Percentiles rank a stretch among this genome's conserved stretches.
These are phyloP conservation scores for Cremastobaeus sp. DNA, from an alignment of 2,888 invertebrate species.

Conservation along the genomic window DNA sequence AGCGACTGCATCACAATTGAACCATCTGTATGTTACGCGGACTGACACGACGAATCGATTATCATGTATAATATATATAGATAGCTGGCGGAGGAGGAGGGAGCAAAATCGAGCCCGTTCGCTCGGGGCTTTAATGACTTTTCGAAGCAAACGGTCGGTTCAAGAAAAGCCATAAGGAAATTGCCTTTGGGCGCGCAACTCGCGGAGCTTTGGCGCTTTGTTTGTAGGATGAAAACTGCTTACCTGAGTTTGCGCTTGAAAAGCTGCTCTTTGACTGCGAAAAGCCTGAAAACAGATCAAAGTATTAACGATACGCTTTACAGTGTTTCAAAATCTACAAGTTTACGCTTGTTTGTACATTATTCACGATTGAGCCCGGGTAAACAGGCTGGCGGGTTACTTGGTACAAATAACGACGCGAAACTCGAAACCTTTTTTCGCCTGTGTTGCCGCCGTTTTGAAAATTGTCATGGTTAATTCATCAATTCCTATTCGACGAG, in stretches of 20 bases:
- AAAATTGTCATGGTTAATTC: conserved; percentile 28
- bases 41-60: conserved; percentile 46
- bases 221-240: conserved; percentile 56
- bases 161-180: conserved; percentile 18
- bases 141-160: not conserved
- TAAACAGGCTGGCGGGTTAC: conserved; percentile 19
- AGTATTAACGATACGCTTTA: conserved; percentile 46
- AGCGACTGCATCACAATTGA: conserved; percentile 68
- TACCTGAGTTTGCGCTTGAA: conserved; percentile 74
- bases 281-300: conserved; percentile 70
- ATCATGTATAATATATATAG: conserved; percentile 43
- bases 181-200: not conserved
- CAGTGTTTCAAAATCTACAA: conserved; percentile 32
- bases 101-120: not conserved
- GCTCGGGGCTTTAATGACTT: not conserved
- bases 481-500: conserved; percentile 41
- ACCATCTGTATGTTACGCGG: conserved; percentile 61
- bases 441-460: no score
- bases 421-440: no score
- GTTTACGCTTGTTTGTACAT: conserved; percentile 41
- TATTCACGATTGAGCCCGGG: conserved; percentile 31
- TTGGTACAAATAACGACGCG: no score
- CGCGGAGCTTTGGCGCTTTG: not conserved
- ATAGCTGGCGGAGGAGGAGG: no score
- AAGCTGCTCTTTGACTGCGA: conserved; percentile 75